These are phyloP conservation scores for Idris sp. DNA, from an alignment of 1,140 invertebrate species.

Conservation along the genomic window DNA sequence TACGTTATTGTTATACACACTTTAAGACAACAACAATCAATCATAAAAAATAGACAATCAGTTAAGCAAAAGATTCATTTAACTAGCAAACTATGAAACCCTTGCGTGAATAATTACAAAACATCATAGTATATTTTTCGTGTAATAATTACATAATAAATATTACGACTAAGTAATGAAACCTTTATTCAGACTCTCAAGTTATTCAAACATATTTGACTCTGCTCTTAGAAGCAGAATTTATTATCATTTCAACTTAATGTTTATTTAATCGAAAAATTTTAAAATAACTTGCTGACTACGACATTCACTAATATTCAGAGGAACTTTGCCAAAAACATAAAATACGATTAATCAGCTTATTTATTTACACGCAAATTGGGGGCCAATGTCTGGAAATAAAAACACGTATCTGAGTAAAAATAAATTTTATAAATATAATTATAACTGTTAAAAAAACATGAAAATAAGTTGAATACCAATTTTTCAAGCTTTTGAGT, in stretches of 20 bases:
- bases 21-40: conserved; percentile 21
- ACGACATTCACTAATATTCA: neutral
- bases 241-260: no score
- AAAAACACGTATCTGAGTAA: conserved; percentile 6
- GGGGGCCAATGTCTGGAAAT: conserved; percentile 5
- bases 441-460: no score
- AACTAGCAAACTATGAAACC: conserved; percentile 17
- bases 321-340: conserved; percentile 13
- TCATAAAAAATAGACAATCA: conserved; percentile 14
- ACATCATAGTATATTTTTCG: conserved; percentile 13
- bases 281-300: no score
- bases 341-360: conserved; percentile 16
- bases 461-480: no score
- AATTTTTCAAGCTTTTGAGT: no score
- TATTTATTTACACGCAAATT: conserved; percentile 6
- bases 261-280: no score
- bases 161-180: neutral
- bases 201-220: no score
- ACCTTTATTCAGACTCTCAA: no score
- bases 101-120: conserved; percentile 31
- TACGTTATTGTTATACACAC: conserved; percentile 22
- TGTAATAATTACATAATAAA: conserved; percentile 14
- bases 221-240: no score
- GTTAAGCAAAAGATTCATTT: conserved; percentile 27
- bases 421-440: no score